Evolutionary conservation across 2,888 invertebrate genomes (phyloP), one percentile per base, ranked within the genome.

Genomic region (Cabera pusaria): DNA sequence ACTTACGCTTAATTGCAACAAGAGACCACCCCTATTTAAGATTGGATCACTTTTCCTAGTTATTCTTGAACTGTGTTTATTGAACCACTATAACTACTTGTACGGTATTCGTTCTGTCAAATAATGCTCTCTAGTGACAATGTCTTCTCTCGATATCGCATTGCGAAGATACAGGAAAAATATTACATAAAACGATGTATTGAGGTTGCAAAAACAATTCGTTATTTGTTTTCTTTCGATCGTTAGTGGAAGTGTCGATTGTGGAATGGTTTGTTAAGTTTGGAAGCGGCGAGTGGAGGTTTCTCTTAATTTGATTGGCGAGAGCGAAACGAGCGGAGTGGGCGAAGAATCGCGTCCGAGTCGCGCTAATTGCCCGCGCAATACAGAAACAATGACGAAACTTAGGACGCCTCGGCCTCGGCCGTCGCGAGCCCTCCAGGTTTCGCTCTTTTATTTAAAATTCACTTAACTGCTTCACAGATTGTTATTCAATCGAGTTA

Each of bases 301-400:
- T 64, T 63, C 62, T 62, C 60, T 62, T 82, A 80, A 84, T 84
- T 83, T 82, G 82, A 85, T 85, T 84, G 81, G 77, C 67, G 70
- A 59, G 59, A 66, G 58, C 58, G 62, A 61, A 41, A 49, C 61
- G 61, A 58, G 59, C 56, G 64, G 61, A 57, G 58, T 56, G 62
- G 53, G 56, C 58, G 66, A 62, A 67, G 69, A 73, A 57, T 60
- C 68, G 65, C 66, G 72, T 73, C 78, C 76, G 69, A 75, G 73
- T 70, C 65, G 76, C 72, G 72, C 84, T 87, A 87, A 87, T 87
- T 87, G 87, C 87, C 79, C 70, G 80, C 73, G 79, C 84, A 84
- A 86, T 86, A 84, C 75, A 75, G 79, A 81, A 86, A 87, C 87
- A 87, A 87, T 86, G 81, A 83, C 82, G 84, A 83, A 87, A 85